Base-by-base conservation (phyloP, 2,797 vertebrate genomes). In the Phoeniculus purpureus region DNA sequence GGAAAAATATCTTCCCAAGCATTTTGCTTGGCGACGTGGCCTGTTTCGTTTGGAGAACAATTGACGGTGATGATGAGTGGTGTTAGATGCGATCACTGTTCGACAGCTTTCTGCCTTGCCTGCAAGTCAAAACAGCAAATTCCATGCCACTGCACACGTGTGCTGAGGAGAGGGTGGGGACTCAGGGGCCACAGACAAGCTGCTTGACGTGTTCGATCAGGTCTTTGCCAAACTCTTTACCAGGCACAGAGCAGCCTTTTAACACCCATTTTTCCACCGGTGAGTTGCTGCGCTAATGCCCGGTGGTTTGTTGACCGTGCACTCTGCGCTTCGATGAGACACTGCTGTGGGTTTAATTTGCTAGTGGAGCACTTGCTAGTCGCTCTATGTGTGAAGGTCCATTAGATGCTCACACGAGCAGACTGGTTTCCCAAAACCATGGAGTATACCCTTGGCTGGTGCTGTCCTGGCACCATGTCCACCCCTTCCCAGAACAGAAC, bases 31-130 rank as follows among this genome's bases (percentile, higher is more conserved):
- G 98, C 97, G 26, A 85, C 2, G 60, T 89, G 88, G 95, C 89
- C 95, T 98, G 97, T 98, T 98, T 98, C 97, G 90, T 97, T 98
- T 98, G 98, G 98, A 98, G 96, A 92, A 94, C 85, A 93, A 95
- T 85, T 78, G 96, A 97, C 97, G 98, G 81, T 66, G 94, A 98
- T 96, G 97, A 98, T 98, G 98, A 98, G 97, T 96, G 94, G 96
- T 91, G 85, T 87, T 95, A 97, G 89, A 93, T 77, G 90, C 32
- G 55, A 93, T 95, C 17, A 2, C 92, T 47, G n/a, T 82, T 93
- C 19, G 18, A 94, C 95, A 93, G 86, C 84, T 96, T 85, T 73
- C 59, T 60, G 79, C 90, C 68, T 59, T 68, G 56, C 75, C 88
- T 67, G 86, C 55, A 19, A 92, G 93, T 80, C 68, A 22, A 78